A percentile compares a stretch with the other conserved stretches of the same genome.
Evolutionary conservation across 2,888 invertebrate species (phyloP).

Genomic region (Philhelius pedissequus): DNA sequence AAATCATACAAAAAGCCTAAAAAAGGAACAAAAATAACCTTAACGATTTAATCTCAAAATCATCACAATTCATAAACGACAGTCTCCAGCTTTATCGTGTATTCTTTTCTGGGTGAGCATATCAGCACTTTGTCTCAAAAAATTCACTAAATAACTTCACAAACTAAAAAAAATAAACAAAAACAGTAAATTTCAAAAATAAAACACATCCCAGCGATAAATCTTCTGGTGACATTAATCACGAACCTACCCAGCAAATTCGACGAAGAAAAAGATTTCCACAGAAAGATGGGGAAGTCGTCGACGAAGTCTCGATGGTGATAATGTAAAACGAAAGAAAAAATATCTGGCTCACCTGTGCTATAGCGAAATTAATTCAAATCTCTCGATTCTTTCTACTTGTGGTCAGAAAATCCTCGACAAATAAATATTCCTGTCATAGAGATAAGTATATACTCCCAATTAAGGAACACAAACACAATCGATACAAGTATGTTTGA

Average conservation of each 20-base stretch:
- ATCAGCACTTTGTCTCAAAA: constrained; percentile 56
- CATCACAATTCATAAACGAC: constrained; percentile 65
- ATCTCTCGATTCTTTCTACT: constrained; percentile 39
- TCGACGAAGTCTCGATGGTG: background rate
- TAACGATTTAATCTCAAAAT: constrained; percentile 43
- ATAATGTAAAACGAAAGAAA: background rate
- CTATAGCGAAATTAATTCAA: constrained; percentile 65
- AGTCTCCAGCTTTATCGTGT: constrained; percentile 34
- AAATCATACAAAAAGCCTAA: background rate
- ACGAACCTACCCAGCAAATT: constrained; percentile 12
- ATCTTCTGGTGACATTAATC: constrained; percentile 50
- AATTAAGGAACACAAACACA: constrained; percentile 22
- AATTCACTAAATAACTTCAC: constrained; percentile 42
- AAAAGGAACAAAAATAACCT: background rate
- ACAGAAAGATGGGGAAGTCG: constrained; percentile 22
- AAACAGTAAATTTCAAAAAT: constrained; percentile 14
- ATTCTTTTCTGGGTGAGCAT: constrained; percentile 54
- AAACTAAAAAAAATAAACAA: constrained; percentile 1
- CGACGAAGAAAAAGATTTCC: constrained; percentile 34
- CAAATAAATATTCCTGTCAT: constrained; percentile 55
- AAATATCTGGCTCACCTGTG: constrained; percentile 44
- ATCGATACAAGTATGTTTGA: background rate
- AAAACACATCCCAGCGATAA: constrained; percentile 31
- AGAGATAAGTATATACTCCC: constrained; percentile 1
- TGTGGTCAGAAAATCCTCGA: constrained; percentile 1